Evolutionary conservation across 37 sponge, comb jelly and placozoan genomes (phyloP), one percentile per base, ranked within the genome.

Genomic region (Ephydatia muelleri): DNA sequence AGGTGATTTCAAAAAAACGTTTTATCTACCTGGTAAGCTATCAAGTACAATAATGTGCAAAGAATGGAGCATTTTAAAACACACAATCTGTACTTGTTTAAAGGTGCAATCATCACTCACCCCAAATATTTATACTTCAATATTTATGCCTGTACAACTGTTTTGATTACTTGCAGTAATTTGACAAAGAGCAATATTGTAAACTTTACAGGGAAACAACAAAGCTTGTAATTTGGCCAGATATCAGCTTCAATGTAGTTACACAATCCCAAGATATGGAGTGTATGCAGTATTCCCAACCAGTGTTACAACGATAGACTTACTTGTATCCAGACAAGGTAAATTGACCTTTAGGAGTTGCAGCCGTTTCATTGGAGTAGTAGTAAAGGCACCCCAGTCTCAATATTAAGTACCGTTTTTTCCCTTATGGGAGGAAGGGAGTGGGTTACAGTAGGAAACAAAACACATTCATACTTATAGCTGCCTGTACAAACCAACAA

Each of bases 361-460:
- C 21, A 34, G 93, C 86, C 4, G 80, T 90, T 73, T 96, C 91
- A 70, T 91, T 91, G 12, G 83, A 82, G 69, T 87, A 93, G 83
- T 93, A 96, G 74, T 96, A 96, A 25, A 88, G 83, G 70, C 94
- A 91, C 22, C 96, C 96, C 5, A 69, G 48, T 28, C 86, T 83
- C 70, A 96, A 76, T 2, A 96, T 80, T 28, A 96, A 76, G 86
- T 91, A 96, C 8, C 96, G 85, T n/a, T 74, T 38, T 35, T 86
- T 90, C 96, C 96, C 95, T 94, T 77, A 28, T 25, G 23, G 32
- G 80, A 39, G 14, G n/a, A 68, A 38, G 26, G 22, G 67, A 33
- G 31, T 48, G 28, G 25, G 65, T 23, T 39, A 75, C 19, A 84
- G 21, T 43, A 32, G 75, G 8, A 84, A 29, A 84, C 47, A 1